These are phyloP conservation scores for Cricetomys ansorgei DNA, from an alignment of 2,113 vertebrate species.

Conservation along the genomic window DNA sequence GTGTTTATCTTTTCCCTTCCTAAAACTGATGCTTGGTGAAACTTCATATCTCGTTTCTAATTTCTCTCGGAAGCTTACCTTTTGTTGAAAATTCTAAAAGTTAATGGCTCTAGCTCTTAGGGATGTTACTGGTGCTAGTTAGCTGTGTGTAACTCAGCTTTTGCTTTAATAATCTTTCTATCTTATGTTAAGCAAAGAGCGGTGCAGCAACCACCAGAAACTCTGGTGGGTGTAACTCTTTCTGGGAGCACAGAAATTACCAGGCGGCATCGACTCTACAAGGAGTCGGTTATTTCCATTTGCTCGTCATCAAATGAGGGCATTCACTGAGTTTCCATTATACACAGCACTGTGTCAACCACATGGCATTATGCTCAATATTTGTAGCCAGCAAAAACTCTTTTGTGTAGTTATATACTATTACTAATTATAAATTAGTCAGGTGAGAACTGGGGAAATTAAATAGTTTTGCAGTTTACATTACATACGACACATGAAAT, in stretches of 20 bases:
- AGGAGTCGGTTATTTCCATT: slow-evolving; percentile 23
- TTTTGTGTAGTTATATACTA: neutral
- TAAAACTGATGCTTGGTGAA: slow-evolving; percentile 16
- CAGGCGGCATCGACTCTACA: neutral
- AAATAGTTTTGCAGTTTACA: neutral
- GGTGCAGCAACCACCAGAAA: neutral
- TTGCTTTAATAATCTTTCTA: neutral
- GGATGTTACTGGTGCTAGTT: neutral
- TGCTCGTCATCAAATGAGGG: neutral
- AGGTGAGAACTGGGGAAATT: neutral
- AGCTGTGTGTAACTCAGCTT: neutral
- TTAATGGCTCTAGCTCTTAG: neutral
- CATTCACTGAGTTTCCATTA: neutral
- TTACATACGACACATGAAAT: neutral
- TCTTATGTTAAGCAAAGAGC: neutral
- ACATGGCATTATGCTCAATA: neutral
- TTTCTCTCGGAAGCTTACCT: neutral
- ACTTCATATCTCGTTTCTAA: neutral
- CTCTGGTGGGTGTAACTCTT: neutral
- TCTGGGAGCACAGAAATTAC: neutral
- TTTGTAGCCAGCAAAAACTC: neutral
- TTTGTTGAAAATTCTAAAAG: slow-evolving; percentile 43
- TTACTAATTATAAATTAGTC: neutral
- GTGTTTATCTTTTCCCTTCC: neutral
- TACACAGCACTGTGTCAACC: neutral